phyloP scores from a whole-genome alignment of 2,888 invertebrate species.

The Pilophorus perplexus region DNA sequence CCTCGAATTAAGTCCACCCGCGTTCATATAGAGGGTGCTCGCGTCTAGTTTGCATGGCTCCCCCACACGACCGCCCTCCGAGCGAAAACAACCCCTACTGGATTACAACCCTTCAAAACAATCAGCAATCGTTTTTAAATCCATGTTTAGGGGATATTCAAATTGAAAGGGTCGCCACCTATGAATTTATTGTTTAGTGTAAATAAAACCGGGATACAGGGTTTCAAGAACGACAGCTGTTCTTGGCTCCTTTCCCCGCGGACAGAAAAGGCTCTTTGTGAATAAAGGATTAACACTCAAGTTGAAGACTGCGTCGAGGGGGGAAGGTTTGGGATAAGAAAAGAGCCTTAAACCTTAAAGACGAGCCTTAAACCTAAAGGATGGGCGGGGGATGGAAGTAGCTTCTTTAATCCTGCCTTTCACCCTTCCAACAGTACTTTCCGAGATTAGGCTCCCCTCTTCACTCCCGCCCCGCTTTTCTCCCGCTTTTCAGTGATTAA shows the following conservation, averaged over 20 bases:
- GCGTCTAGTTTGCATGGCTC: slow-evolving; percentile 35
- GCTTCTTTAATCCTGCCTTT: slow-evolving; percentile 17
- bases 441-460: slow-evolving; percentile 30
- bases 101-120: too few species aligned
- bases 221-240: slow-evolving; percentile 29
- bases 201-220: too few species aligned
- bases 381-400: neutral
- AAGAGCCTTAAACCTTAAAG: slow-evolving; percentile 5
- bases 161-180: too few species aligned
- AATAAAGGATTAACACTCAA: slow-evolving; percentile 38
- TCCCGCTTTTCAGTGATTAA: slow-evolving; percentile 37
- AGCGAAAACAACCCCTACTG: too few species aligned
- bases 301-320: too few species aligned
- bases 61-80: slow-evolving; percentile 7
- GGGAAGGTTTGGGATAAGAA: slow-evolving; percentile 35
- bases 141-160: too few species aligned
- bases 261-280: slow-evolving; percentile 24
- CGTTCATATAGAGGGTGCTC: slow-evolving; percentile 34
- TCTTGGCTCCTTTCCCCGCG: slow-evolving; percentile 5
- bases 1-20: slow-evolving; percentile 15
- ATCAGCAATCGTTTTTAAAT: too few species aligned
- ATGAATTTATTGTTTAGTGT: too few species aligned
- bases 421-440: slow-evolving; percentile 14
- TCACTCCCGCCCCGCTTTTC: neutral
- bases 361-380: neutral